These are phyloP conservation scores for Leucophenga varia DNA, from an alignment of 1,140 invertebrate species.

Conservation along the genomic window DNA sequence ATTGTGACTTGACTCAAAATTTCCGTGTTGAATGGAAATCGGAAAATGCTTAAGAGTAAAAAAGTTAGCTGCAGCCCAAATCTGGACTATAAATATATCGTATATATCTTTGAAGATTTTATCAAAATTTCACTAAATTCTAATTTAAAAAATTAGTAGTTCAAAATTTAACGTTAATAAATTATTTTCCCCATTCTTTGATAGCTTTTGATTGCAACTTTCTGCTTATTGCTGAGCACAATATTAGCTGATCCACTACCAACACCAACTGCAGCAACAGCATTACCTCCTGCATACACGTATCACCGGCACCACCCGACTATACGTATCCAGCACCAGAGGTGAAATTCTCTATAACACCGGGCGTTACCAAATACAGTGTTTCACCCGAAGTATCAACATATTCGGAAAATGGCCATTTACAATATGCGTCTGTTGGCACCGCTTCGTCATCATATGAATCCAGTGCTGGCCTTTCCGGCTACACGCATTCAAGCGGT, in stretches of 20 bases:
- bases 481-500: constrained; percentile 30
- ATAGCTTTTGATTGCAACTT: constrained; percentile 10
- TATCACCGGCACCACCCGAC: constrained; percentile 26
- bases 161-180: too few relatives aligned
- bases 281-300: constrained; percentile 39
- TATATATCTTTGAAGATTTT: too few relatives aligned
- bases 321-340: constrained; percentile 29
- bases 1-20: too few relatives aligned
- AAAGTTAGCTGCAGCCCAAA: too few relatives aligned
- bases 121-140: too few relatives aligned
- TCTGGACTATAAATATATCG: too few relatives aligned
- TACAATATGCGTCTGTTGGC: constrained; percentile 37
- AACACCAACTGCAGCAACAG: constrained; percentile 4
- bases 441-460: constrained; percentile 32
- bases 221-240: constrained; percentile 25
- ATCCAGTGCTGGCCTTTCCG: constrained; percentile 27
- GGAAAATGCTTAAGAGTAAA: too few relatives aligned
- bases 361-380: constrained; percentile 36
- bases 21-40: too few relatives aligned
- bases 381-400: constrained; percentile 35
- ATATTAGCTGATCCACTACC: constrained; percentile 33
- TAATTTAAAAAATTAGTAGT: too few relatives aligned
- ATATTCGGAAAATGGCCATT: constrained; percentile 40
- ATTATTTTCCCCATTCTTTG: constrained; percentile 3
- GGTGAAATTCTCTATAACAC: constrained; percentile 47